Evolutionary conservation across 2,113 vertebrate genomes (phyloP), one percentile per base, ranked within the genome.

Genomic region (Rhinichthys klamathensis): DNA sequence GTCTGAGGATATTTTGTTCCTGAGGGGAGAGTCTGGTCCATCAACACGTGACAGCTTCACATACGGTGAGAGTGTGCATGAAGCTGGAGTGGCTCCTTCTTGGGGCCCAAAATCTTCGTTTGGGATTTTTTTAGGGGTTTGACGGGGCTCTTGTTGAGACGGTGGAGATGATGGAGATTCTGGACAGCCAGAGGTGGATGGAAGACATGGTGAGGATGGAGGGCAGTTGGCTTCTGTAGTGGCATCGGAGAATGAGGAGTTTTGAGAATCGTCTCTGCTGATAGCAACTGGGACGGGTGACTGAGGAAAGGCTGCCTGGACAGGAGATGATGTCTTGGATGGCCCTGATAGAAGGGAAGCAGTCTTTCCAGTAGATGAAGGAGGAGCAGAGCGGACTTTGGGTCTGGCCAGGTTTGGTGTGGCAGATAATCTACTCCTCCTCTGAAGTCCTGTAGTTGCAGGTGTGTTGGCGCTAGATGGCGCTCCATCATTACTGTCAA

Each of bases 391-490:
- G 84, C 84, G 90, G 30, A 91, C 79, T 87, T 92, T 92, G 79
- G 95, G 94, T 84, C 94, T 95, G 65, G 85, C 87, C 51, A 94
- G 83, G 90, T 94, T 95, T 51, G 93, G 93, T 85, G 92, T 85
- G 44, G 93, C 95, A 51, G 94, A 93, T 67, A 95, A 79, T 60
- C 94, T 91, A 84, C 95, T 94, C 91, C 95, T 95, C 90, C 95
- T 95, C 87, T 94, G 95, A 0, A 88, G 67, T 84, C 85, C 91
- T 86, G 91, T 44, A 82, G 91, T 86, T 46, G 89, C 44, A 82
- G 88, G 74, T 80, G 91, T 92, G 82, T 35, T 89, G 83, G 90
- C 92, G 88, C 86, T 92, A 84, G 89, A 70, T 63, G 86, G 87
- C 82, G 67, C 90, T 35, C 86, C 75, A 83, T 75, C 91, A 91